Base-by-base conservation (phyloP, 2,113 vertebrate species). In the Platycercus adscitus region DNA sequence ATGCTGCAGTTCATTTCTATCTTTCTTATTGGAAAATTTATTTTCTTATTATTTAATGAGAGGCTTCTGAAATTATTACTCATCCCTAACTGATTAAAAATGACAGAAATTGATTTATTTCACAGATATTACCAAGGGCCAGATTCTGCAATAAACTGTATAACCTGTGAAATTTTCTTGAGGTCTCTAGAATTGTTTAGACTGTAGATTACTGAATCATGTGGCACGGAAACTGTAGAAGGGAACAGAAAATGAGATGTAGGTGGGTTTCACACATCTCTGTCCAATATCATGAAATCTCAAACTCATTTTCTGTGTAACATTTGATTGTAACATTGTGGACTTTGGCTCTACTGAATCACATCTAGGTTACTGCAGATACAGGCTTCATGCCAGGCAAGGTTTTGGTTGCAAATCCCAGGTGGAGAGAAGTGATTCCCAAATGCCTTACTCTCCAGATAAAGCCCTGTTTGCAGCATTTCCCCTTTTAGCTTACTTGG, bases 71-170 rank as follows among this genome's bases (percentile, higher is more conserved):
- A 80, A 88, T 89, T 76, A 73, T 76, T 53, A 39, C 7, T 88
- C 19, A 55, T 83, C n/a, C 77, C 46, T 88, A 89, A 72, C 41
- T 83, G 17, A 80, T 69, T 69, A 88, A 66, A 91, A 89, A 63
- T 39, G 2, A 4, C 21, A 87, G 37, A 75, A 88, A 88, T 63
- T 33, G 28, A 46, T 77, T 80, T 92, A 13, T 72, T 80, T 20
- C 21, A 26, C 44, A 33, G 28, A 53, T 41, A 73, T 53, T 37
- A 63, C 18, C 20, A 55, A 89, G 8, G 58, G 20, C 21, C 71
- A 86, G n/a, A 77, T 85, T 80, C 81, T 89, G 50, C 29, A 83
- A 50, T 70, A 65, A 87, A 33, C 55, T 71, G 4, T 21, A 19
- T 50, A 66, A 58, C 12, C 31, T 68, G 8, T 72, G 56, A 52